A percentile compares a stretch with the other conserved stretches of the same genome.
phyloP scores from a whole-genome alignment of 2,797 vertebrate species.

The Sus cebifrons region DNA sequence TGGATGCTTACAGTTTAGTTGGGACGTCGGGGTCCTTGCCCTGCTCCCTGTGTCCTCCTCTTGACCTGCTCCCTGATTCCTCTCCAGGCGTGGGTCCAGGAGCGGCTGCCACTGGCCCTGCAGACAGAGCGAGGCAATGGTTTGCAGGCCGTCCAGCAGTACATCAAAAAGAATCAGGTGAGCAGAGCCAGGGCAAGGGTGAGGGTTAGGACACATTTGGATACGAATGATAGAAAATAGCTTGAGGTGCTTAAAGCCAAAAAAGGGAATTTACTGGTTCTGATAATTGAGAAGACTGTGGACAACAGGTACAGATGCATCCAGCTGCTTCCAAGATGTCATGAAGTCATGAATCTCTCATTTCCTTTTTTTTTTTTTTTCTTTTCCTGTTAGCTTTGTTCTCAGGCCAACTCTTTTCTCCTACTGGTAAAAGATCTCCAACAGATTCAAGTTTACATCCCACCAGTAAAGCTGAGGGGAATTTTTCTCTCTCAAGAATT shows the following conservation, averaged over 20 bases:
- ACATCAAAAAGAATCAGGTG: conserved; percentile 99
- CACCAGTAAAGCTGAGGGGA: background rate
- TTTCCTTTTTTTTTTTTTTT: background rate
- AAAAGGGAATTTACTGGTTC: background rate
- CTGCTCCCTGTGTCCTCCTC: background rate
- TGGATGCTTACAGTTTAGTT: background rate
- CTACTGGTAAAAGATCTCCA: background rate
- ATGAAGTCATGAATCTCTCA: background rate
- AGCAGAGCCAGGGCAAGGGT: conserved; percentile 51
- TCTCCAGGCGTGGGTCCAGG: conserved; percentile 95
- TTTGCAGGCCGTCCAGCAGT: conserved; percentile 95
- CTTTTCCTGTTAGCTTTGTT: background rate
- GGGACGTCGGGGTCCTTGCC: background rate
- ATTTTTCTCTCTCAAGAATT: conserved; percentile 2
- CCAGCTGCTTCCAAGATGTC: background rate
- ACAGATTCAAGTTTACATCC: background rate
- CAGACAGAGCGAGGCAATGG: conserved; percentile 94
- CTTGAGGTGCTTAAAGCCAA: background rate
- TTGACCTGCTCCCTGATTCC: background rate
- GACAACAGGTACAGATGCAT: background rate
- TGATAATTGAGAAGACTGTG: background rate
- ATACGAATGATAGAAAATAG: background rate
- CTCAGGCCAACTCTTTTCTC: background rate
- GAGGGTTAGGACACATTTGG: background rate
- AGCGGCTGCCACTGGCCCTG: conserved; percentile 94